Conservation (phyloP, 2,888 invertebrate species). For the Andrena marginata region DNA sequence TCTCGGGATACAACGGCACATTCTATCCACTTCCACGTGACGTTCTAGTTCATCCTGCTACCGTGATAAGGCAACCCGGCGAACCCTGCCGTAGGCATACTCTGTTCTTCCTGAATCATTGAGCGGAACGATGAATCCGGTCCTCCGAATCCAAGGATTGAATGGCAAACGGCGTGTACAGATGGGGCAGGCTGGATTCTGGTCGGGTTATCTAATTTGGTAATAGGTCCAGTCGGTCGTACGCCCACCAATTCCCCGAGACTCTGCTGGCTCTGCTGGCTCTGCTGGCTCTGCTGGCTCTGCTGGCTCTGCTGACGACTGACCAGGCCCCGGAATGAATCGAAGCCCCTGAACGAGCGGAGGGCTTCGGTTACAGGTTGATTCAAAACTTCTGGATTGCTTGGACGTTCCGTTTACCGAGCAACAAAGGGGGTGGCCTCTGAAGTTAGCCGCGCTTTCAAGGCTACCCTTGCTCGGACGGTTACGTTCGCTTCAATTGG, state of each 20-base stretch:
- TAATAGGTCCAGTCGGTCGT: slow-evolving; percentile 38
- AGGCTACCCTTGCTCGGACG: neutral
- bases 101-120: neutral
- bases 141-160: neutral
- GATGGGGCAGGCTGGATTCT: slow-evolving; percentile 38
- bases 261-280: slow-evolving; percentile 25
- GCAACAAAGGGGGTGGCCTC: neutral
- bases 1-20: slow-evolving; percentile 25
- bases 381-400: slow-evolving; percentile 2
- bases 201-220: slow-evolving; percentile 50
- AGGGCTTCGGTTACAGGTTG: neutral
- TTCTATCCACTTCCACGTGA: slow-evolving; percentile 43
- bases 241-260: slow-evolving; percentile 34
- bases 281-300: slow-evolving; percentile 29
- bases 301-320: slow-evolving; percentile 32
- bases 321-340: slow-evolving; percentile 49
- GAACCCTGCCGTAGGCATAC: neutral
- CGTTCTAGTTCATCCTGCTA: neutral
- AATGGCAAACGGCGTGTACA: slow-evolving; percentile 26
- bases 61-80: slow-evolving; percentile 3
- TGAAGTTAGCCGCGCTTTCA: slow-evolving; percentile 12
- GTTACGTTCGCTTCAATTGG: slow-evolving; percentile 8
- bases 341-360: slow-evolving; percentile 7
- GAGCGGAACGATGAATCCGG: slow-evolving; percentile 13
- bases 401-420: neutral